Conservation (phyloP, 2,888 invertebrate genomes). For the Anodontia alba region DNA sequence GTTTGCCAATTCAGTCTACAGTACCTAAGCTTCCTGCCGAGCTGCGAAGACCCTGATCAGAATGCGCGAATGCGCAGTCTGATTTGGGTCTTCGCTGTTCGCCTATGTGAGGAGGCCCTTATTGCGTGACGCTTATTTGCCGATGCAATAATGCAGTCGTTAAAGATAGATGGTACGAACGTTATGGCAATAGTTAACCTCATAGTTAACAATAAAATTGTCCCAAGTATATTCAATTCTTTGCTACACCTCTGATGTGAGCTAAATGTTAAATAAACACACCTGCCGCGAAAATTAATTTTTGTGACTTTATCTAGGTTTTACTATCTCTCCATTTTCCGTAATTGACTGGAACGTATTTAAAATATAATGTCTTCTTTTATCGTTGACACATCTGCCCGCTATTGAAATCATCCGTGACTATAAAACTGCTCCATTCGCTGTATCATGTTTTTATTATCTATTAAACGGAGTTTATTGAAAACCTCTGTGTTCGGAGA, state of each 20-base stretch:
- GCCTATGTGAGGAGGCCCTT: too few species aligned
- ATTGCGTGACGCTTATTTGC: too few species aligned
- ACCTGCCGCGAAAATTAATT: slow-evolving; percentile 18
- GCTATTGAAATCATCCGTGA: not conserved
- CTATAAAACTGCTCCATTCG: slow-evolving; percentile 15
- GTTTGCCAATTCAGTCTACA: too few species aligned
- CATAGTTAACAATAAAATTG: not conserved
- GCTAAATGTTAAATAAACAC: slow-evolving; percentile 11
- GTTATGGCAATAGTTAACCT: not conserved
- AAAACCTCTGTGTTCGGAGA: not conserved
- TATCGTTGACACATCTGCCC: slow-evolving; percentile 14
- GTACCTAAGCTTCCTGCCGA: too few species aligned
- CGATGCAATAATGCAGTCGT: too few species aligned
- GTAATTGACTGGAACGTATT: slow-evolving; percentile 18
- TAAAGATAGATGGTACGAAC: too few species aligned
- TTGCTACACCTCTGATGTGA: slow-evolving; percentile 1
- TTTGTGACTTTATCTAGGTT: slow-evolving; percentile 16
- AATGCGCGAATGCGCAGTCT: too few species aligned
- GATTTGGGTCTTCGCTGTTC: too few species aligned
- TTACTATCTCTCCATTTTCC: slow-evolving; percentile 11
- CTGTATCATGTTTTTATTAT: slow-evolving; percentile 13
- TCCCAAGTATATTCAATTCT: not conserved
- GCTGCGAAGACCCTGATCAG: too few species aligned
- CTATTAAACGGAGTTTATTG: slow-evolving; percentile 14
- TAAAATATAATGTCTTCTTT: slow-evolving; percentile 21